A percentile compares a stretch with the other conserved stretches of the same genome.
Conservation (phyloP, 2,888 invertebrate genomes). For the Nomada lathburiana region DNA sequence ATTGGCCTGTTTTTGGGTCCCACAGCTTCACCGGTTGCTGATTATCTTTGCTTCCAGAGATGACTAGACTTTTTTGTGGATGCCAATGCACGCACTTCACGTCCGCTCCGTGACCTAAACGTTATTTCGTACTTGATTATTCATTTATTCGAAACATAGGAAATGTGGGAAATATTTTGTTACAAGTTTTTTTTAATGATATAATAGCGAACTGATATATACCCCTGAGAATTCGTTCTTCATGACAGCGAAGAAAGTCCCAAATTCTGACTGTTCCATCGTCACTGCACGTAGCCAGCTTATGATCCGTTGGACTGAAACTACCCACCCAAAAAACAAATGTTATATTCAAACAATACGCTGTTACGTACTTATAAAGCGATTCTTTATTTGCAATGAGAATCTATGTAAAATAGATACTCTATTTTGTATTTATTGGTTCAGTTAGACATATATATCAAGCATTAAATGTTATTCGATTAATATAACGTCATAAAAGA, state of each 20-base stretch:
- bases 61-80: slow-evolving; percentile 98
- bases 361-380: slow-evolving; percentile 70
- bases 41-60: slow-evolving; percentile 99
- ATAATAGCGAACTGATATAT: slow-evolving; percentile 47
- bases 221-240: slow-evolving; percentile 96
- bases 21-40: slow-evolving; percentile 99
- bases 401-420: background rate
- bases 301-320: slow-evolving; percentile 99
- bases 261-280: slow-evolving; percentile 99
- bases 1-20: slow-evolving; percentile 99
- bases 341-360: slow-evolving; percentile 74
- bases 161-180: background rate
- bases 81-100: slow-evolving; percentile 99
- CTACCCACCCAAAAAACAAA: slow-evolving; percentile 86
- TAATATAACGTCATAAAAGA: slow-evolving; percentile 19
- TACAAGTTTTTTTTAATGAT: background rate
- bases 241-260: slow-evolving; percentile 98
- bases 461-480: slow-evolving; percentile 11
- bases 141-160: background rate
- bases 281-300: slow-evolving; percentile 99
- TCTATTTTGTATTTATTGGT: slow-evolving; percentile 21
- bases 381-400: slow-evolving; percentile 53
- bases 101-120: slow-evolving; percentile 96
- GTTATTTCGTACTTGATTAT: slow-evolving; percentile 21
- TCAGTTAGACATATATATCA: slow-evolving; percentile 7